Base-by-base conservation (phyloP, 1,140 invertebrate species). In the Chironomus striatipennis region DNA sequence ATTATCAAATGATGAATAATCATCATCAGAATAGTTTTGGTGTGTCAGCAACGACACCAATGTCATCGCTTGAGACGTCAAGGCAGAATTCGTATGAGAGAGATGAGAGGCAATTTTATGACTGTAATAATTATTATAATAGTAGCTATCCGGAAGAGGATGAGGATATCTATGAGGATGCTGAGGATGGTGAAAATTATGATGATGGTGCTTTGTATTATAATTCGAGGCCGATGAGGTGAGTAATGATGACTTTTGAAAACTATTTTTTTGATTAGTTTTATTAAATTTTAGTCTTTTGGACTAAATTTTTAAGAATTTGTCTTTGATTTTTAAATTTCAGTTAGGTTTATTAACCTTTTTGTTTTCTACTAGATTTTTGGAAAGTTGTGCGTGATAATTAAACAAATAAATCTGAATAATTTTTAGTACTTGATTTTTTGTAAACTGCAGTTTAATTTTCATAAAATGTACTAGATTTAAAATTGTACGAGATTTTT, bases 21-120 rank as follows among this genome's bases (percentile, higher is more conserved):
- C 65, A 70, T 18, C n/a, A 70, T 70, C 18, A 70, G 9, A 18
- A 18, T 70, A 17, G 65, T 70, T 9, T 9, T 20, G 20, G 17
- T 70, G n/a, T 18, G 10, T 21, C 9, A 9, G 65, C 73, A 7
- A 47, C 15, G 34, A 93, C 90, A 73, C 91, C 91, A 78, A 90
- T 93, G 84, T 85, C 90, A 76, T 93, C 91, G 75, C 84, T 93
- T 77, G 90, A 92, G 80, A 91, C 89, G 57, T 93, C 91, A 76
- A 85, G 91, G 77, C 92, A 93, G 83, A 93, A 92, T 82, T 93
- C 91, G 75, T 93, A 93, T 82, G 92, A 93, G 83, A 85, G 90
- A 74, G 92, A 93, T 75, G 91, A 93, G 79, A 42, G 73, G 12
- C 73, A 73, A n/a, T 73, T 9, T 42, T 42, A 17, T 42, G 73